Percentiles rank a stretch among this genome's conserved stretches.
Conservation (phyloP, 1,140 invertebrate genomes). For the Tetramorium parvispinum region DNA sequence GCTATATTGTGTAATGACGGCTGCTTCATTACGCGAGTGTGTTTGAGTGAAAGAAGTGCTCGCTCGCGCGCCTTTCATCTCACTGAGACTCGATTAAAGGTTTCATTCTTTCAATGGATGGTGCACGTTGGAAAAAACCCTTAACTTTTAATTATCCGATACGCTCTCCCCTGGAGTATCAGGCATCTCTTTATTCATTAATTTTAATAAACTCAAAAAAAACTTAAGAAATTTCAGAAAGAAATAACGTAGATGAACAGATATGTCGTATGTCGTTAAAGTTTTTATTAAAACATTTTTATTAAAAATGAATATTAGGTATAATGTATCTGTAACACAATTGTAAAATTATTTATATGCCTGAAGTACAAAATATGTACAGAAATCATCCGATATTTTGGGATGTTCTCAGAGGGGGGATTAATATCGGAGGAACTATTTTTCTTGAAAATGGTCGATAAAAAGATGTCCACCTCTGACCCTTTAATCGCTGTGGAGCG, state of each 20-base stretch:
- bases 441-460: background rate
- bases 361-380: background rate
- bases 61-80: constrained; percentile 21
- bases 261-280: background rate
- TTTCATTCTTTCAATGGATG: constrained; percentile 22
- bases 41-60: constrained; percentile 25
- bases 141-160: constrained; percentile 15
- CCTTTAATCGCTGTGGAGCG: constrained; percentile 4
- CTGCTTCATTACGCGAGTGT: constrained; percentile 46
- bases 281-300: background rate
- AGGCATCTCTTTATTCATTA: background rate
- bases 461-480: constrained; percentile 2
- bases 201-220: background rate
- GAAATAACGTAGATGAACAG: background rate
- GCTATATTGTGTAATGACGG: constrained; percentile 34
- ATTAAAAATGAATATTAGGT: background rate
- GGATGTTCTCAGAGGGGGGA: background rate
- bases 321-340: background rate
- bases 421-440: background rate
- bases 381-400: background rate
- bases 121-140: background rate
- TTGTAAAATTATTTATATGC: constrained; percentile 7
- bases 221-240: background rate
- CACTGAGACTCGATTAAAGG: constrained; percentile 23
- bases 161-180: background rate